These are phyloP conservation scores for Camponotus fellah DNA, from an alignment of 2,888 invertebrate species.

Conservation along the genomic window DNA sequence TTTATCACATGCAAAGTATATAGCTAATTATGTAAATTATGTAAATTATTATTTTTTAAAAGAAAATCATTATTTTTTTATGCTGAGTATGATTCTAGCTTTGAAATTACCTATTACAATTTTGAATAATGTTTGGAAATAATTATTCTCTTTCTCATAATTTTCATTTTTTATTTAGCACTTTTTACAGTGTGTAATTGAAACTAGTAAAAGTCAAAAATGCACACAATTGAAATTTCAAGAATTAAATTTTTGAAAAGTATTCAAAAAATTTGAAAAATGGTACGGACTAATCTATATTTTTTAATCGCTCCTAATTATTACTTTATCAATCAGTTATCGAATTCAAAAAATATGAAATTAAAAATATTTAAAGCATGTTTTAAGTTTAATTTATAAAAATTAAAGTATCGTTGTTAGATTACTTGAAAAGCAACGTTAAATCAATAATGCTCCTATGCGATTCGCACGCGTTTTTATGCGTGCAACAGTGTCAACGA, in stretches of 20 bases:
- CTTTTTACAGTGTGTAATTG: too few relatives aligned
- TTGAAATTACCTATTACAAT: too few relatives aligned
- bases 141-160: background rate
- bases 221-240: too few relatives aligned
- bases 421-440: background rate
- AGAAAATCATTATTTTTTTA: too few relatives aligned
- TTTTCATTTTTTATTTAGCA: too few relatives aligned
- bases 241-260: too few relatives aligned
- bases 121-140: too few relatives aligned
- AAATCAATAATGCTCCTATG: background rate
- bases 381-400: background rate
- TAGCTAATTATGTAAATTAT: background rate
- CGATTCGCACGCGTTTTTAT: background rate
- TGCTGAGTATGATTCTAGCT: too few relatives aligned
- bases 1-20: background rate
- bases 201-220: too few relatives aligned
- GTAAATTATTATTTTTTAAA: background rate
- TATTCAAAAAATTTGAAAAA: too few relatives aligned
- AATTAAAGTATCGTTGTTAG: background rate
- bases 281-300: too few relatives aligned
- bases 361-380: background rate
- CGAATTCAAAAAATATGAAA: background rate
- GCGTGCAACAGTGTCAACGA: constrained; percentile 41
- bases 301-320: background rate
- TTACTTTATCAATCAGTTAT: background rate